A percentile compares a stretch with the other conserved stretches of the same genome.
Evolutionary conservation across 2,888 invertebrate genomes (phyloP).

Genomic region (Nomada ruficornis): DNA sequence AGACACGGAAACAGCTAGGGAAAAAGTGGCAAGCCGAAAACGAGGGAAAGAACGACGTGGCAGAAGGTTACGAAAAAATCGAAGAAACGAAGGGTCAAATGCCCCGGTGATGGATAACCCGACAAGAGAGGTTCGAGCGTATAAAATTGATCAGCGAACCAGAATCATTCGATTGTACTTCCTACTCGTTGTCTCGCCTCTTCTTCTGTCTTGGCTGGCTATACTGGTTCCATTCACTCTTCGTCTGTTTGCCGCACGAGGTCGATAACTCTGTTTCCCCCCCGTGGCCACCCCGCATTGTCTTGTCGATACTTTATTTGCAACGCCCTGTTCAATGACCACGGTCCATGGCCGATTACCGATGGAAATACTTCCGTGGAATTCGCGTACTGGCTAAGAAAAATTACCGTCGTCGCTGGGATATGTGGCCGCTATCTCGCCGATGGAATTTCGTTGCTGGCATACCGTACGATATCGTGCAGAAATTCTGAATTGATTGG

Average conservation of each 20-base stretch:
- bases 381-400: conserved; percentile 60
- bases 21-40: conserved; percentile 32
- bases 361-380: conserved; percentile 58
- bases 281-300: conserved; percentile 22
- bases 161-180: conserved; percentile 76
- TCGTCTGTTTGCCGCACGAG: conserved; percentile 57
- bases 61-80: conserved; percentile 63
- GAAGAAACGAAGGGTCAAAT: conserved; percentile 67
- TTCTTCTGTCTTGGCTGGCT: conserved; percentile 45
- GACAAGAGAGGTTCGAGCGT: conserved; percentile 68
- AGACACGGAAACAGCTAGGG: conserved; percentile 9
- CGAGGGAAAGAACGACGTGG: conserved; percentile 45
- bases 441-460: background rate
- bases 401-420: conserved; percentile 33
- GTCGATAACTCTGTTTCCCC: conserved; percentile 65
- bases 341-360: conserved; percentile 59
- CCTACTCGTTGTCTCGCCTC: conserved; percentile 43
- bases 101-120: conserved; percentile 75
- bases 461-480: background rate
- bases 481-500: background rate
- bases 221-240: conserved; percentile 65
- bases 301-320: conserved; percentile 63
- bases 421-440: background rate
- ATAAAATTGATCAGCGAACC: conserved; percentile 77
- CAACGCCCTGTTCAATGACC: conserved; percentile 59